Evolutionary conservation across 2,888 invertebrate species (phyloP).

Genomic region (Pardosa pseudoannulata): DNA sequence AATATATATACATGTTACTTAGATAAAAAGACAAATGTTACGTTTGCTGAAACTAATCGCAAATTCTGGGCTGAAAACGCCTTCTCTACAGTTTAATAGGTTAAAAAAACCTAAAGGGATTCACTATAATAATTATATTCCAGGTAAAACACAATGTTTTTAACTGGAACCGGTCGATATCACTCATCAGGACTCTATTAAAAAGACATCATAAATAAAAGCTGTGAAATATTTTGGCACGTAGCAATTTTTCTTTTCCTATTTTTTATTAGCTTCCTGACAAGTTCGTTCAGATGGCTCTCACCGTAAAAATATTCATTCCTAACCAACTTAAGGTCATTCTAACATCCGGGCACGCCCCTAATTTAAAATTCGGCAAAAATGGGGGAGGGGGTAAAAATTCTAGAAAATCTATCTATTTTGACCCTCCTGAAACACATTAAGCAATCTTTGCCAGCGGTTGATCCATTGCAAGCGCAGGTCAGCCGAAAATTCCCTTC

Average conservation of each 20-base stretch:
- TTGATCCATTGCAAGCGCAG: neutral
- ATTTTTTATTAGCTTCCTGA: slow-evolving; percentile 5
- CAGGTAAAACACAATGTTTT: neutral
- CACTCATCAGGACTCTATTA: slow-evolving; percentile 11
- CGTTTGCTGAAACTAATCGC: too few species aligned
- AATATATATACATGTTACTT: too few species aligned
- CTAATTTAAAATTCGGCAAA: slow-evolving; percentile 9
- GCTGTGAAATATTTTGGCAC: neutral
- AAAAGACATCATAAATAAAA: slow-evolving; percentile 11
- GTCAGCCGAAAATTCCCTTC: neutral
- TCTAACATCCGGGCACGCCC: slow-evolving; percentile 49
- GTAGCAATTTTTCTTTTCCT: neutral
- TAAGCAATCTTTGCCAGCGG: slow-evolving; percentile 8
- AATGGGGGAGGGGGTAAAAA: neutral
- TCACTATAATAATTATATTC: too few species aligned
- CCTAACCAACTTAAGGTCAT: slow-evolving; percentile 26
- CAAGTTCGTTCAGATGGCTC: neutral
- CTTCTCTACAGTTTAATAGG: too few species aligned
- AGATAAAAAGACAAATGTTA: too few species aligned
- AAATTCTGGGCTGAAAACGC: too few species aligned
- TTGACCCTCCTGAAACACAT: slow-evolving; percentile 8
- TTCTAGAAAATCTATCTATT: neutral
- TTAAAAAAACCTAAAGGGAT: too few species aligned
- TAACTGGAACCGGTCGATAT: neutral
- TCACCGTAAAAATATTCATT: neutral